Conservation (phyloP, 2,113 vertebrate genomes). For the Rhinichthys klamathensis region DNA sequence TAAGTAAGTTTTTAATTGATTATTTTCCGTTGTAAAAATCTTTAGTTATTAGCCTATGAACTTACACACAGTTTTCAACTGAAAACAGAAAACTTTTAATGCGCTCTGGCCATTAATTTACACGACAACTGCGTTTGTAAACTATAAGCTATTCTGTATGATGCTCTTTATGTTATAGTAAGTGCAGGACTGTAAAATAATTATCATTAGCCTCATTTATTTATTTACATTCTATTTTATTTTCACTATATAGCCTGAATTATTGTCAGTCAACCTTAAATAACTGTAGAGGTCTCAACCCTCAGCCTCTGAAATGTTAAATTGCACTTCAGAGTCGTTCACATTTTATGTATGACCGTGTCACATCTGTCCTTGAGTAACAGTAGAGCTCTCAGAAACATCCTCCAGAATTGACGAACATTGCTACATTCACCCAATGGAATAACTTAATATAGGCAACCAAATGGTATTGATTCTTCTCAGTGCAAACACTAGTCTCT, state of each 20-base stretch:
- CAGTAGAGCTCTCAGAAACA: not conserved
- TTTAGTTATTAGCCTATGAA: no score
- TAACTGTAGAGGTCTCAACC: slow-evolving; percentile 2
- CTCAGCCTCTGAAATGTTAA: slow-evolving; percentile 11
- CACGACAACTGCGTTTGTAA: no score
- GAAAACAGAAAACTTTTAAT: no score
- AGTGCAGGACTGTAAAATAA: no score
- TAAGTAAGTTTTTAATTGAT: no score
- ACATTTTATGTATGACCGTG: not conserved
- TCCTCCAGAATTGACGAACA: not conserved
- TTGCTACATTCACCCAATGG: not conserved
- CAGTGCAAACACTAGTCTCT: not conserved
- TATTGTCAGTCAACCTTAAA: slow-evolving; percentile 37
- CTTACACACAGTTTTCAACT: no score
- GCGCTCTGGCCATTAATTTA: no score
- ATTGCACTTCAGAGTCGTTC: slow-evolving; percentile 32
- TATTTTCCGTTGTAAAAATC: no score
- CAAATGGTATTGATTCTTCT: not conserved
- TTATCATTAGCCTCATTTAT: not conserved
- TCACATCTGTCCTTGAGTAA: slow-evolving; percentile 24
- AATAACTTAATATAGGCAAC: not conserved
- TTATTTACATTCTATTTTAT: not conserved
- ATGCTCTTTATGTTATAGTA: no score
- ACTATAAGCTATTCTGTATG: no score
- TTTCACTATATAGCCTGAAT: not conserved